Conservation (phyloP, 2,797 vertebrate species). For the Anabacerthia variegaticeps region DNA sequence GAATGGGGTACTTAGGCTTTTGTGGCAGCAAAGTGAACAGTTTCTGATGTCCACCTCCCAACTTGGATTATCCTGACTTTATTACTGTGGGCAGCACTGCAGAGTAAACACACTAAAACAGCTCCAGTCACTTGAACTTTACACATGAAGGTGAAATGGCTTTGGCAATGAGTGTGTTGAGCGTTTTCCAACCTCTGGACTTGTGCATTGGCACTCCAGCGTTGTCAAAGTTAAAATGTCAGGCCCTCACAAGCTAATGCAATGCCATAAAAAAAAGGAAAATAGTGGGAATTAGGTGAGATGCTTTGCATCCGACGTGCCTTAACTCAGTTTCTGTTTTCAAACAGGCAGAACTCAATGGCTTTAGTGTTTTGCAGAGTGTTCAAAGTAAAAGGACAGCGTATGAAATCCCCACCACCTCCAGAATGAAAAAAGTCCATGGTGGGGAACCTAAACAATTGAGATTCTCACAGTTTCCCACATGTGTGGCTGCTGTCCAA, state of each 20-base stretch:
- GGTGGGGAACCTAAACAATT: background rate
- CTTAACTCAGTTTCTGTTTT: background rate
- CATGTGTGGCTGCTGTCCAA: conserved; percentile 18
- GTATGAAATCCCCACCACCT: background rate
- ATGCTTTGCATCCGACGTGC: background rate
- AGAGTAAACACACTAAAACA: background rate
- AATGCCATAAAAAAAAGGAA: background rate
- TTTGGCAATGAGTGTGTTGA: background rate
- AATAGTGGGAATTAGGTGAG: background rate
- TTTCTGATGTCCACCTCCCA: background rate
- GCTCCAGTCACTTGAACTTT: background rate
- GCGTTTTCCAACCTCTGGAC: background rate
- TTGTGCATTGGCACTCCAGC: background rate
- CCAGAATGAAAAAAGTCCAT: background rate
- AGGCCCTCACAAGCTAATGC: background rate
- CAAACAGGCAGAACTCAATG: background rate
- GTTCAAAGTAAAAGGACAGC: background rate
- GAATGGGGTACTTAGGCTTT: background rate
- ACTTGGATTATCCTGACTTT: background rate
- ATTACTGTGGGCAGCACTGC: background rate
- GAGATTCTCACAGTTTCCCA: conserved; percentile 1
- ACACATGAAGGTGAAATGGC: background rate
- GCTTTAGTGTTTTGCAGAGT: background rate
- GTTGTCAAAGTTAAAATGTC: background rate
- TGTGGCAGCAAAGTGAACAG: background rate